Evolutionary conservation across 2,113 vertebrate species (phyloP), one percentile per base, ranked within the genome.

Genomic region (Erythrocercus mccallii): DNA sequence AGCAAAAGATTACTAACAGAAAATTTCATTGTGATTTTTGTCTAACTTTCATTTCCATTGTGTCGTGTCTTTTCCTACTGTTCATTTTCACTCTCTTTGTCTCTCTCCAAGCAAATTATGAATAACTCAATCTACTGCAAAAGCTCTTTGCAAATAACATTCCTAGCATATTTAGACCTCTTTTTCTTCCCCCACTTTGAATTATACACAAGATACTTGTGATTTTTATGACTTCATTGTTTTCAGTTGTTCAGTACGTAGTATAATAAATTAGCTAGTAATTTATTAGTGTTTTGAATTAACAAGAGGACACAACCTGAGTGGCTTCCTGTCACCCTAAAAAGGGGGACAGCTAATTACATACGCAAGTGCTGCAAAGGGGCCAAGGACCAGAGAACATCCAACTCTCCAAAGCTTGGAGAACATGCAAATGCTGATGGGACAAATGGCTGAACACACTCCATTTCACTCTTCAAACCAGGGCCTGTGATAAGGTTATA

Each of bases 181-280:
- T 78, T 78, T 96, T 93, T 66, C 23, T 92, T 47, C 91, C 61
- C 71, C 69, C 38, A n/a, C 64, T 95, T 92, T 68, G 64, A 88
- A 88, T 92, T 94, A 86, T 81, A 77, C 81, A 56, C 81, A 92
- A 90, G 65, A 79, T 94, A 86, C 76, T 97, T 94, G 71, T 64
- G 79, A 86, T 92, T 93, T 95, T 97, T 94, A 91, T 93, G 10
- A 90, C 72, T 95, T 91, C 44, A 71, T 96, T 95, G 87, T 91
- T 90, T 96, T 76, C 69, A 45, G 62, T 90, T 86, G 21, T 94
- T 95, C 85, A 30, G 84, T 77, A 58, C 4, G 9, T 90, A 86
- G 76, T 81, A 61, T 42, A 66, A 35, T 62, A 76, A 93, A 92
- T 93, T 94, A 83, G 45, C 70, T 76, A 53, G 51, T 82, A 74